Evolutionary conservation across 2,888 invertebrate genomes (phyloP), one percentile per base, ranked within the genome.

Genomic region (Tenthredo scrophulariae): DNA sequence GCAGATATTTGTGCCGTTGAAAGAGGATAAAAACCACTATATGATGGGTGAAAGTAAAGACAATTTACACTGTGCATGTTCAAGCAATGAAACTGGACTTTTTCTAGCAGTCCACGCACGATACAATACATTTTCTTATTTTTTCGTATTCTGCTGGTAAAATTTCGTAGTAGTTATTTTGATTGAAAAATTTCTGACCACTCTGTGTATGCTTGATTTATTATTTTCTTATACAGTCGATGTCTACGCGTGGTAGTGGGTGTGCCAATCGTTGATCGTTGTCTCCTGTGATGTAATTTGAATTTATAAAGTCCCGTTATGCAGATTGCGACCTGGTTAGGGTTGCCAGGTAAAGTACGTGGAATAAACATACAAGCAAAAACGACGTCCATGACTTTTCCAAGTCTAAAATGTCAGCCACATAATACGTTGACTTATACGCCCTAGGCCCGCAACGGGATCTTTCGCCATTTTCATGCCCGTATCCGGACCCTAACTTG

Each of bases 181-280:
- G 3, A 62, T 26, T 10, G 2, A 26, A 62, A 54, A 62, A 26
- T 62, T 62, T 62, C 62, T 26, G 62, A 62, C 2, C 62, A 62
- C 26, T 22, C 22, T 62, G 26, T 26, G 10, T 26, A 22, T 26
- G 62, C 3, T 13, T 4, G 26, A 62, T 62, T 62, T 26, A 26
- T 62, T 26, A 26, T 62, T 62, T 26, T 26, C 26, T 26, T 62
- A 62, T 15, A 37, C 5, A 33, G 18, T 70, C 70, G 37, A 70
- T 70, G 70, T 15, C n/a, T 70, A 70, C 13, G 33, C 70, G 37
- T 33, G 37, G 70, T 70, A 33, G 18, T 29, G 70, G 70, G 70
- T 70, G 70, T 70, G 70, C 29, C 70, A 70, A 70, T 70, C 70
- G 70, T 70, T 70, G 70, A 70, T 70, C 70, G 70, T 37, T 70